These are phyloP conservation scores for Erythrocercus mccallii DNA, from an alignment of 2,113 vertebrate species.

Conservation along the genomic window DNA sequence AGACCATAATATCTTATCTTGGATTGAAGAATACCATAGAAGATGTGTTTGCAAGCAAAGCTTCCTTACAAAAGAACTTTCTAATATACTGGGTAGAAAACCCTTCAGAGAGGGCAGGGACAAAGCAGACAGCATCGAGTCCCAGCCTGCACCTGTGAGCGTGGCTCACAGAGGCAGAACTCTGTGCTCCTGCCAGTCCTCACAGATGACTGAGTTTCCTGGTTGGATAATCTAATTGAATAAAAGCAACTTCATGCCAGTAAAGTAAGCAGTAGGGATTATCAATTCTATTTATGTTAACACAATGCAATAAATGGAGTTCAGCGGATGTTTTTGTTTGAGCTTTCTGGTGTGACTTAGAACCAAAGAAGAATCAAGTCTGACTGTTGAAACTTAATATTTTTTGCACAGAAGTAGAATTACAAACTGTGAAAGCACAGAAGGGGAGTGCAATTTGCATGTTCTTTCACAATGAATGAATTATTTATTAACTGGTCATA, in stretches of 20 bases:
- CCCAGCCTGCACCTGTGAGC: background rate
- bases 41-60: background rate
- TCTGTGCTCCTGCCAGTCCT: background rate
- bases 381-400: background rate
- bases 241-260: background rate
- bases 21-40: background rate
- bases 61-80: background rate
- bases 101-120: background rate
- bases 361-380: background rate
- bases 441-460: constrained; percentile 16
- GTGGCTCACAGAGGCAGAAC: background rate
- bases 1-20: background rate
- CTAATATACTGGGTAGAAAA: background rate
- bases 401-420: background rate
- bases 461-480: constrained; percentile 32
- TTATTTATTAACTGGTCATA: constrained; percentile 55
- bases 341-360: background rate
- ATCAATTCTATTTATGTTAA: background rate
- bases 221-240: background rate
- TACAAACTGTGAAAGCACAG: background rate
- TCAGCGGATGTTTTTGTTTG: background rate
- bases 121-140: background rate
- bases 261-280: background rate
- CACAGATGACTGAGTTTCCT: background rate
- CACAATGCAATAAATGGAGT: background rate